Evolutionary conservation across 2,113 vertebrate species (phyloP).

Genomic region (Galemys pyrenaicus): DNA sequence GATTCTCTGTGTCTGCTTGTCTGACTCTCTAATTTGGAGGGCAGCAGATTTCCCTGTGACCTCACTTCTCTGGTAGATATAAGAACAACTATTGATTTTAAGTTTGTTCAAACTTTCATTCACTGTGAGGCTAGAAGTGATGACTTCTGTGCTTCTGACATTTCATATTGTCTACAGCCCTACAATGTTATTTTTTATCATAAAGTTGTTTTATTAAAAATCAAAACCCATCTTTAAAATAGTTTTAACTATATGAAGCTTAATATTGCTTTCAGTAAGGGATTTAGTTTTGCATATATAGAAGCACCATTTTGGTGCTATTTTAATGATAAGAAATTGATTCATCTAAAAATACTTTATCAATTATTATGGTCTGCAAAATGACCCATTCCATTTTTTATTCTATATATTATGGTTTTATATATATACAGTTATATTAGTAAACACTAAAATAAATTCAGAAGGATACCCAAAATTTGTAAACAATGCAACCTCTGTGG

Average conservation of each 20-base stretch:
- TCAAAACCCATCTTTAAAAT: background rate
- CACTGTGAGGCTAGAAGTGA: background rate
- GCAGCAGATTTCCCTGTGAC: background rate
- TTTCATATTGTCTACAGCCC: background rate
- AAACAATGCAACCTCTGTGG: background rate
- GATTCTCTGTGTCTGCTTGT: background rate
- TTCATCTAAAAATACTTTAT: background rate
- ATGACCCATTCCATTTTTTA: background rate
- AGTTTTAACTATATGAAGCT: background rate
- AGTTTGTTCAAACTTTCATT: background rate
- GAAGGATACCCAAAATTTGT: background rate
- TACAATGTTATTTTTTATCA: background rate
- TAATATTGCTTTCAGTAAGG: background rate
- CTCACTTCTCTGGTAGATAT: background rate
- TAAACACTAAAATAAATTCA: background rate
- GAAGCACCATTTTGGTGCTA: background rate
- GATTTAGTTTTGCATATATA: background rate
- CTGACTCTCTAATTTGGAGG: background rate
- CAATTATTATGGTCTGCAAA: background rate
- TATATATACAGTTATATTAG: background rate
- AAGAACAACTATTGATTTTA: background rate
- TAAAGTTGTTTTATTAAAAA: background rate
- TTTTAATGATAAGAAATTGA: background rate
- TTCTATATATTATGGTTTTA: background rate
- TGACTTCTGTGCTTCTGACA: background rate